Evolutionary conservation across 2,888 invertebrate genomes (phyloP).

Genomic region (Caenorhabditis afra): DNA sequence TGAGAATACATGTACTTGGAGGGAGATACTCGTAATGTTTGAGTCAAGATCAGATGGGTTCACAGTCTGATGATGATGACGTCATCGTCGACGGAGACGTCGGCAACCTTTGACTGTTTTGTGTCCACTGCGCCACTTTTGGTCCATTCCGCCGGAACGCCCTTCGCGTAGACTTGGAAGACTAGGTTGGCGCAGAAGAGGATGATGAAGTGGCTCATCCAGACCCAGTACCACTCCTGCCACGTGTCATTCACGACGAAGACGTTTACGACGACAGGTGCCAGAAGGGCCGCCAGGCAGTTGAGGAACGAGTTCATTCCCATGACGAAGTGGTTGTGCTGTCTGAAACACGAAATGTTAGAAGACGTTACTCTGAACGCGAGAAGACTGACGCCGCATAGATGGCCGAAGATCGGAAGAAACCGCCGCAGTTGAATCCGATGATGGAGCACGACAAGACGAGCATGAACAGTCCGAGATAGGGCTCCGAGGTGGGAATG

Average conservation of each 20-base stretch:
- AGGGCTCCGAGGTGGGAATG: slow-evolving; percentile 58
- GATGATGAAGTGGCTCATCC: slow-evolving; percentile 62
- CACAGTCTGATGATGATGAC: neutral
- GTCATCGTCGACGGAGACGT: slow-evolving; percentile 13
- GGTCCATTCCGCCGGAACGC: slow-evolving; percentile 66
- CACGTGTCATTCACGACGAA: slow-evolving; percentile 64
- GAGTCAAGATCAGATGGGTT: too few species aligned
- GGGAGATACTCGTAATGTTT: neutral
- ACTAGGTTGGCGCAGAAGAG: slow-evolving; percentile 58
- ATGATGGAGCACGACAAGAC: slow-evolving; percentile 64
- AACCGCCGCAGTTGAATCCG: slow-evolving; percentile 68
- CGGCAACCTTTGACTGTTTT: neutral
- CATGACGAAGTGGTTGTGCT: slow-evolving; percentile 69
- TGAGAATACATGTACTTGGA: neutral
- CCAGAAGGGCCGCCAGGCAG: slow-evolving; percentile 62
- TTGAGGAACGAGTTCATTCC: slow-evolving; percentile 69
- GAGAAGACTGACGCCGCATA: slow-evolving; percentile 60
- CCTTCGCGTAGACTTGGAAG: slow-evolving; percentile 62
- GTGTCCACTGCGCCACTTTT: slow-evolving; percentile 34
- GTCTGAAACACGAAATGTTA: slow-evolving; percentile 55
- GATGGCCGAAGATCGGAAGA: slow-evolving; percentile 63
- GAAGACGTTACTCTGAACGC: neutral
- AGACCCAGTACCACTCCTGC: slow-evolving; percentile 69
- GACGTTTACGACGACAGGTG: slow-evolving; percentile 65
- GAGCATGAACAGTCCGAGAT: slow-evolving; percentile 60